Percentiles rank a stretch among this genome's conserved stretches.
Evolutionary conservation across 2,888 invertebrate species (phyloP).

Genomic region (Leucania comma): DNA sequence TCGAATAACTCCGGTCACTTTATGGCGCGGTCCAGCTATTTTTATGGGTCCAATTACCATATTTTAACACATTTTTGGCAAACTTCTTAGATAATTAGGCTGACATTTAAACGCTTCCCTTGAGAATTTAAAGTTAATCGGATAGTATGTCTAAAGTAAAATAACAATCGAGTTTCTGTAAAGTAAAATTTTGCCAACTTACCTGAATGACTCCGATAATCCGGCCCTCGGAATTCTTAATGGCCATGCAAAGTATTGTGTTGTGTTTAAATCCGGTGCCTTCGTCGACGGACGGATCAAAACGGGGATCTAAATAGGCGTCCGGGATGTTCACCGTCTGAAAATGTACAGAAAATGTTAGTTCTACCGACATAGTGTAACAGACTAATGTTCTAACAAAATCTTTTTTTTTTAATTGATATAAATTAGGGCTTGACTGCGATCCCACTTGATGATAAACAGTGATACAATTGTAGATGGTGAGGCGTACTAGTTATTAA

Average conservation of each 20-base stretch:
- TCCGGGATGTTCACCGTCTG: slow-evolving; percentile 98
- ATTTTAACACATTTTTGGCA: slow-evolving; percentile 46
- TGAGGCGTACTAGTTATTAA: no score
- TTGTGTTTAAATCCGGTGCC: slow-evolving; percentile 96
- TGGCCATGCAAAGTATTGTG: slow-evolving; percentile 98
- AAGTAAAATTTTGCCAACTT: slow-evolving; percentile 54
- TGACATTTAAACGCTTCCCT: slow-evolving; percentile 37
- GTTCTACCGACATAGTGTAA: slow-evolving; percentile 29
- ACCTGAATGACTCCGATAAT: slow-evolving; percentile 98
- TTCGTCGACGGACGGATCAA: slow-evolving; percentile 97
- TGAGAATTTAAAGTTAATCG: slow-evolving; percentile 29
- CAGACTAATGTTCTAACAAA: slow-evolving; percentile 31
- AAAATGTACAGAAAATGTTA: slow-evolving; percentile 70
- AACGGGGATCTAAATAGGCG: slow-evolving; percentile 96
- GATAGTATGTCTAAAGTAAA: slow-evolving; percentile 18
- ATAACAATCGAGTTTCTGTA: slow-evolving; percentile 36
- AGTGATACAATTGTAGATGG: no score
- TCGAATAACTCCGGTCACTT: slow-evolving; percentile 60
- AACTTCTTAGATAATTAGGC: slow-evolving; percentile 44
- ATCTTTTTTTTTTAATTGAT: no score
- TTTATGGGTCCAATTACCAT: slow-evolving; percentile 48
- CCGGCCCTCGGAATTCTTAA: slow-evolving; percentile 97
- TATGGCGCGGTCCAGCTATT: slow-evolving; percentile 49
- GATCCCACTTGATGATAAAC: no score
- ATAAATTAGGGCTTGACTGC: no score